Conservation (phyloP, 2,797 vertebrate species). For the Sciurus vulgaris region DNA sequence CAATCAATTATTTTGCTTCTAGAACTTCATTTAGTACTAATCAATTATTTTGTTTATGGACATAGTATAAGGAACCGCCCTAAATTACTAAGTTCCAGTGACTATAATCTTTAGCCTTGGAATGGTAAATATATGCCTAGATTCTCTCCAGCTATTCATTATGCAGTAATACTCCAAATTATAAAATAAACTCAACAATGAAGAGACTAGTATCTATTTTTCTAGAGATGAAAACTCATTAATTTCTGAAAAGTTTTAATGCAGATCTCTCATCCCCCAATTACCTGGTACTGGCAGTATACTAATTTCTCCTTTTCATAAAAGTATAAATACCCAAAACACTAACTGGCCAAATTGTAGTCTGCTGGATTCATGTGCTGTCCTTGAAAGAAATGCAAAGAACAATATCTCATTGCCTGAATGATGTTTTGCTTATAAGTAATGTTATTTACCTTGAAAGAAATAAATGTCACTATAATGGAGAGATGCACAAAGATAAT, state of each 20-base stretch:
- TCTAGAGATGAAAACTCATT: neutral
- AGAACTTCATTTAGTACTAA: neutral
- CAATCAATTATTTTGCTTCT: neutral
- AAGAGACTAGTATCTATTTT: neutral
- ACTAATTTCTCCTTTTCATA: conserved; percentile 45
- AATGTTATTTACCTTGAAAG: neutral
- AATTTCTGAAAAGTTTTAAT: neutral
- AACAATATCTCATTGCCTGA: neutral
- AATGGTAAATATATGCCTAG: neutral
- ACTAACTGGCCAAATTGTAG: neutral
- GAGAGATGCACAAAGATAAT: neutral
- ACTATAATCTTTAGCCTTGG: neutral
- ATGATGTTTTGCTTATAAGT: neutral
- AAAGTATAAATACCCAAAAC: conserved; percentile 37
- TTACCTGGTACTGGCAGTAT: neutral
- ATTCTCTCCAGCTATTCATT: neutral
- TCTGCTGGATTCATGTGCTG: neutral
- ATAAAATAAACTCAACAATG: neutral
- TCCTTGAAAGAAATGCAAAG: conserved; percentile 41
- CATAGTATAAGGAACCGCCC: neutral
- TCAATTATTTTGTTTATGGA: neutral
- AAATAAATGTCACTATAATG: neutral
- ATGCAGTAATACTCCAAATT: neutral
- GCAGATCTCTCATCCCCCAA: no score
- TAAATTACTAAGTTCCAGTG: neutral